These are phyloP conservation scores for Andrena praecox DNA, from an alignment of 2,888 invertebrate species.

Conservation along the genomic window DNA sequence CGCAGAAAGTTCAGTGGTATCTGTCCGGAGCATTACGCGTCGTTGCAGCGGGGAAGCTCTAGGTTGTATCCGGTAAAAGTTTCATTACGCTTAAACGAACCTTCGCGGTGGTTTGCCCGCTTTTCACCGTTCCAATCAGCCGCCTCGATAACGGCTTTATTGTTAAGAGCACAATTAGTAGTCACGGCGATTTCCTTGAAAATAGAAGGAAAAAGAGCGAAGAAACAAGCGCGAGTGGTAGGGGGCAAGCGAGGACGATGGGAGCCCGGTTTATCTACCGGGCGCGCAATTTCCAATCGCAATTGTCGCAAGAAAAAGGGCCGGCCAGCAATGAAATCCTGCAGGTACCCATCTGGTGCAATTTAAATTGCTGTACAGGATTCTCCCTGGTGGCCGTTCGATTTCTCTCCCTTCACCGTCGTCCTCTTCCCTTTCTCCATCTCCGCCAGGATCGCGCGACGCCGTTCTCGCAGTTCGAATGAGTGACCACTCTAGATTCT, in stretches of 20 bases:
- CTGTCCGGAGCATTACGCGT: background rate
- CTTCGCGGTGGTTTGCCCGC: background rate
- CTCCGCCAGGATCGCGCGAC: constrained; percentile 3
- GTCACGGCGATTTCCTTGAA: constrained; percentile 22
- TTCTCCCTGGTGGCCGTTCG: constrained; percentile 34
- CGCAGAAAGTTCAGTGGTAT: background rate
- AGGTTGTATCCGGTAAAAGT: constrained; percentile 7
- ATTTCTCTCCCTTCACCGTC: constrained; percentile 13
- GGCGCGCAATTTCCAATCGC: constrained; percentile 50
- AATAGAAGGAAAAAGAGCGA: background rate
- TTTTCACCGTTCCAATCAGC: constrained; percentile 42
- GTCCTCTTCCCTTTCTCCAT: background rate
- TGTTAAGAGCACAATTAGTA: constrained; percentile 51
- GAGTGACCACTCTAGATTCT: constrained; percentile 55
- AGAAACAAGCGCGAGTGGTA: constrained; percentile 18
- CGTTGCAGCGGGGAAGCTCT: background rate
- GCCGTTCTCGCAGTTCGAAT: constrained; percentile 58
- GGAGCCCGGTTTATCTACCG: constrained; percentile 38
- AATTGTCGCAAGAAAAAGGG: constrained; percentile 53
- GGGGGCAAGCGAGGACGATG: background rate
- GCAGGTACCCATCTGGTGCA: constrained; percentile 57
- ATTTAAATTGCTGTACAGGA: constrained; percentile 47
- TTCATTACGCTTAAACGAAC: constrained; percentile 20
- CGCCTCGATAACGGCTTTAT: constrained; percentile 47
- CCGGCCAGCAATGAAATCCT: constrained; percentile 35